Base-by-base conservation (phyloP, 2,888 invertebrate genomes). In the Blera fallax region DNA sequence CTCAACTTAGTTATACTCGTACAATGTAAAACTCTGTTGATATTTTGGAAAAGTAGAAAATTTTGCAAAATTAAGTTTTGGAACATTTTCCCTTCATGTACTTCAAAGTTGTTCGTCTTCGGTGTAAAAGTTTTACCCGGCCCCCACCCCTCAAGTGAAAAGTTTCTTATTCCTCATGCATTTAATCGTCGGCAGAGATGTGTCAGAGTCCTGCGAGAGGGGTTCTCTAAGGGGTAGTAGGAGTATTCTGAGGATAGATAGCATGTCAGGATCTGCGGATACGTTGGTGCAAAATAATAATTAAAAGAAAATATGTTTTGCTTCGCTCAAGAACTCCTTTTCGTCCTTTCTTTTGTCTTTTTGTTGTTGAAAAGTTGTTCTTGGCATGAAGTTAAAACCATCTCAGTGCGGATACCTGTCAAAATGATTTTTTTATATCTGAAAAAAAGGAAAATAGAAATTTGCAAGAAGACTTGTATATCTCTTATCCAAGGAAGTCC, bases 221-320 rank as follows among this genome's bases (percentile, higher is more conserved):
- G 10, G 24, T 40, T 29, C 43, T 8, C 10, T n/a, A n/a, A n/a
- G 6, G 14, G 43, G 8, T 24, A 24, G 32, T 3, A 21, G 24
- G 34, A 27, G 11, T 27, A n/a, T 52, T 32, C 34, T 34, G 10
- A 64, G 69, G 73, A 84, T 80, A 85, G 80, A 85, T 85, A 85
- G 84, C 84, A 85, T 80, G 84, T 76, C 84, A 76, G 70, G 45
- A 62, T 52, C 45, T 74, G 62, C 14, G 54, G 80, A 85, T 80
- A 85, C 50, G 84, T 85, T 85, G 76, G 80, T 80, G 80, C 84
- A 85, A 85, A 85, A 76, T 80, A 85, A 76, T 85, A 85, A 85
- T 85, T 85, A 85, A 85, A 85, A 85, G 70, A 72, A 81, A 85
- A 76, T 85, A 80, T 76, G 80, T 85, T 80, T 80, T 48, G 32